Evolutionary conservation across 2,113 vertebrate genomes (phyloP), one percentile per base, ranked within the genome.

Genomic region (Cynopterus brachyotis): DNA sequence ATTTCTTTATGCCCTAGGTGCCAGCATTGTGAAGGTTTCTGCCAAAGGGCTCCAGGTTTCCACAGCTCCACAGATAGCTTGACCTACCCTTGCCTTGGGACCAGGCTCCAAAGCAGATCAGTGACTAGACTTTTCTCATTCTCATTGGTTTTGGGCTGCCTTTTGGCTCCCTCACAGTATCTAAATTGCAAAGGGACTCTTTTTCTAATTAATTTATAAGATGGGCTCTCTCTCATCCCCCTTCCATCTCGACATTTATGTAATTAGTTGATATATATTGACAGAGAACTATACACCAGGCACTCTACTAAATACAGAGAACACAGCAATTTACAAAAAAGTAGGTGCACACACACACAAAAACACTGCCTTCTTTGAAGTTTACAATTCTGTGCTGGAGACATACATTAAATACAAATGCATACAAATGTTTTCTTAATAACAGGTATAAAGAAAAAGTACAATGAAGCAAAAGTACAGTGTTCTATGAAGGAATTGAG

Each of bases 201-300:
- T 87, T 87, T 35, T 69, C 70, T 81, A 85, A 32, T 88, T 75
- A 50, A 89, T 24, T 78, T 89, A 83, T 12, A 81, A 8, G 24
- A 40, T 62, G 24, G 1, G 1, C 28, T 60, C 50, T 32, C 47
- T 47, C 45, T n/a, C n/a, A 35, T 24, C 24, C 32, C 30, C 26
- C 5, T 4, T 37, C 35, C 15, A 50, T 7, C 19, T 35, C 75
- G 45, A 16, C 24, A 47, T 86, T 81, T 93, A 62, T 45, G 64
- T 50, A 73, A 85, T 42, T 75, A 96, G 64, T 83, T 57, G 75
- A 75, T 90, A 95, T 96, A 94, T 95, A 88, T 50, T 86, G 50
- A 90, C 76, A 70, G 60, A 72, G 9, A 94, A 45, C n/a, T 93
- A 42, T 35, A 69, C 53, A 83, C 55, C 47, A 92, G 37, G 32